Evolutionary conservation across 2,888 invertebrate genomes (phyloP), one percentile per base, ranked within the genome.

Genomic region (Cyclophora punctaria): DNA sequence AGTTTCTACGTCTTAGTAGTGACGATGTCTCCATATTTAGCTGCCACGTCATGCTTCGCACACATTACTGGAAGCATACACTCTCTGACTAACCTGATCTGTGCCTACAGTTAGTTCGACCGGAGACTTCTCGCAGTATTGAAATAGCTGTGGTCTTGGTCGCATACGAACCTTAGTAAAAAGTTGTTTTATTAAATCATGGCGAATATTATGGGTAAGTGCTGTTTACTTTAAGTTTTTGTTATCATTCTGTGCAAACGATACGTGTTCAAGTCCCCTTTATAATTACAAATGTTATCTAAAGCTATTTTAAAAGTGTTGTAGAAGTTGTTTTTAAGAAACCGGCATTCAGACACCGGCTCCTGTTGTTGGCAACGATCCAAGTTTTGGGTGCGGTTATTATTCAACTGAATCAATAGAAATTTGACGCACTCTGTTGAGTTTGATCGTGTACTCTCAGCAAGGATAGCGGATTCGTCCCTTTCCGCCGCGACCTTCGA

Each of bases 201-300:
- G 86, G 71, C 85, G 60, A 83, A 86, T 72, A 62, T 84, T 59
- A 72, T 87, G 72, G 87, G 87, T 87, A 60, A 84, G 86, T 80
- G 54, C 42, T 20, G 37, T 37, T 37, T 37, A 37, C 4, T 37
- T 37, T 37, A 37, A 37, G 2, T 37, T 37, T 37, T 37, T 37
- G 37, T 37, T 20, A 20, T 20, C 20, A 20, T 20, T 20, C 20
- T 20, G 20, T 20, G 1, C 1, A 20, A 20, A 20, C 20, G 20
- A 20, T 20, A 20, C 20, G 20, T 20, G 20, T 20, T 20, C 20
- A 20, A 20, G 20, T 20, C 20, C 20, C 20, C 20, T 20, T 20
- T 20, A 20, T 20, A 20, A 20, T 20, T 20, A 20, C 20, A 20
- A 20, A 20, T 20, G 20, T 20, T 20, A 20, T 20, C 20, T 20